These are phyloP conservation scores for Neotoxoptera formosana DNA, from an alignment of 1,140 invertebrate genomes.

Conservation along the genomic window DNA sequence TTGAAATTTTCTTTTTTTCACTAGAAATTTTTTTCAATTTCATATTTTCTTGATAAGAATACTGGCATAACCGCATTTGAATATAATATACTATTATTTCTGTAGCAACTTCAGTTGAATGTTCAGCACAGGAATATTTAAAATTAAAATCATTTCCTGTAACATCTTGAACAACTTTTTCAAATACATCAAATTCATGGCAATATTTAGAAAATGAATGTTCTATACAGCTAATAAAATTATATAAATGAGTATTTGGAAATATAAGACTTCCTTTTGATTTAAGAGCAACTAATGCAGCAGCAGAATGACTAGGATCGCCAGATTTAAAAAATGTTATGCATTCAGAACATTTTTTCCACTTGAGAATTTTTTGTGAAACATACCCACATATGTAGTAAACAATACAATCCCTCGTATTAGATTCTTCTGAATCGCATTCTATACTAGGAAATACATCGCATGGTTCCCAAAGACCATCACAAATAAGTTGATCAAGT, in stretches of 20 bases:
- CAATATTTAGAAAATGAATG: background rate
- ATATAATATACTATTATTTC: constrained; percentile 4
- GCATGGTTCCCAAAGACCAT: constrained; percentile 9
- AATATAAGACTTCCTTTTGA: background rate
- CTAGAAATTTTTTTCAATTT: background rate
- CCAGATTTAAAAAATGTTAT: constrained; percentile 1
- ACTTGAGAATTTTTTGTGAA: background rate
- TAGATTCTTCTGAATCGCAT: background rate
- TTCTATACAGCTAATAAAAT: background rate
- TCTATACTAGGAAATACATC: background rate
- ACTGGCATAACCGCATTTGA: background rate
- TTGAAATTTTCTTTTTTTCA: background rate
- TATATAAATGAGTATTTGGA: background rate
- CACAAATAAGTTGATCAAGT: background rate
- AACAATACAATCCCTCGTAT: background rate
- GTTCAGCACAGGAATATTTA: background rate
- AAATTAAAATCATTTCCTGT: background rate
- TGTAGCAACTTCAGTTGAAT: background rate
- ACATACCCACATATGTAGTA: background rate
- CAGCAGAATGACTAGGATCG: background rate
- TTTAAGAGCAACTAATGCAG: background rate
- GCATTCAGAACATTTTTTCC: background rate
- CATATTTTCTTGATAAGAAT: background rate
- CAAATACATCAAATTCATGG: constrained; percentile 2
- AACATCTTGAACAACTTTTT: background rate